Percentiles rank a stretch among this genome's conserved stretches.
Evolutionary conservation across 2,888 invertebrate species (phyloP).

Genomic region (Zygothrica quintamaculata): DNA sequence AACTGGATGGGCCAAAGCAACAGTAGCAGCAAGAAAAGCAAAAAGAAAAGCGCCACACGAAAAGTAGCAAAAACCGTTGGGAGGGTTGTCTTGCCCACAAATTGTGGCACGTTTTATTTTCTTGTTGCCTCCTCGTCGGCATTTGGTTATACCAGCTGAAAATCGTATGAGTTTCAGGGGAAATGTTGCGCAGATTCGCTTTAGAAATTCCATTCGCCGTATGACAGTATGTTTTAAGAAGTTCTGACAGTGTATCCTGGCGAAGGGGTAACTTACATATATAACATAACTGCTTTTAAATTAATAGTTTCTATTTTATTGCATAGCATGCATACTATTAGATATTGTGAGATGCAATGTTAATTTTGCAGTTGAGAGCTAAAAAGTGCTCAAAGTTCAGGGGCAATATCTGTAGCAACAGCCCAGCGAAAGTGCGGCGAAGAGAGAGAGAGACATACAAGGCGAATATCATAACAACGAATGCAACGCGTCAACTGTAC

Average conservation of each 20-base stretch:
- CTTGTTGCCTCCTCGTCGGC: conserved; percentile 39
- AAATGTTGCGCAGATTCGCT: conserved; percentile 56
- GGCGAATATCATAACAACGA: conserved; percentile 20
- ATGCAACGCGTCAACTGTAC: conserved; percentile 63
- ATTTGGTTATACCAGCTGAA: conserved; percentile 78
- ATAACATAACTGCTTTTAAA: too few species aligned
- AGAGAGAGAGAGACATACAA: conserved; percentile 21
- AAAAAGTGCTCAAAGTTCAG: conserved; percentile 83
- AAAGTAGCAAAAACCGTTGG: conserved; percentile 32
- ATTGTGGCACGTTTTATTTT: conserved; percentile 65
- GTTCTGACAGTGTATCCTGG: too few species aligned
- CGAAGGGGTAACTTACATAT: too few species aligned
- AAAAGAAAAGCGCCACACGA: conserved; percentile 47
- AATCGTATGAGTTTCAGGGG: conserved; percentile 83
- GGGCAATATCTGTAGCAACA: conserved; percentile 75
- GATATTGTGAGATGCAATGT: too few species aligned
- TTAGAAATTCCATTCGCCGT: background rate
- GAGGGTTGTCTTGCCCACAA: conserved; percentile 34
- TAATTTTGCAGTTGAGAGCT: too few species aligned
- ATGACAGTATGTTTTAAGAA: too few species aligned
- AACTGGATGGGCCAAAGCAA: conserved; percentile 12
- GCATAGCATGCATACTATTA: too few species aligned
- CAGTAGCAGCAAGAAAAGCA: conserved; percentile 14
- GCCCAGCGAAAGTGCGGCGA: conserved; percentile 21
- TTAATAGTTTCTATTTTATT: too few species aligned